phyloP scores from a whole-genome alignment of 2,797 vertebrate genomes.

The Coendou prehensilis region DNA sequence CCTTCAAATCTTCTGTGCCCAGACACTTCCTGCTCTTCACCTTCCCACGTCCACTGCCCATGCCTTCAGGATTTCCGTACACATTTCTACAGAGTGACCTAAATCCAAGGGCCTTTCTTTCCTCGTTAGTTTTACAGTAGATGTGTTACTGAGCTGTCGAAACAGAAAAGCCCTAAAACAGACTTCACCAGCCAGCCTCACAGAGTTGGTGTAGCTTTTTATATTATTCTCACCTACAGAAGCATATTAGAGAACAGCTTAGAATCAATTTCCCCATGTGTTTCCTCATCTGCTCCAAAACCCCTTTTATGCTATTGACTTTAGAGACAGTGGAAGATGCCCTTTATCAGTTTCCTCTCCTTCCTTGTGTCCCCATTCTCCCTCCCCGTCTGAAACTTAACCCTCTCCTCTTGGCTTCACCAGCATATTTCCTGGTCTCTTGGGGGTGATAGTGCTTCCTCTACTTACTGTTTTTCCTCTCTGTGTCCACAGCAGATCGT shows the following conservation, averaged over 20 bases:
- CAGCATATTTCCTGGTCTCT: neutral
- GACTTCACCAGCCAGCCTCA: neutral
- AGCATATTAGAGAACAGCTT: constrained; percentile 21
- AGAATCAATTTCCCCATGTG: neutral
- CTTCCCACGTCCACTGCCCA: neutral
- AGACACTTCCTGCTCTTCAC: constrained; percentile 1
- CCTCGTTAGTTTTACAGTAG: neutral
- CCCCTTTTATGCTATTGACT: constrained; percentile 66
- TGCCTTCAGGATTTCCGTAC: neutral
- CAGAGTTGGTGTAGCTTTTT: neutral
- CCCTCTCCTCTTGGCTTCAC: neutral
- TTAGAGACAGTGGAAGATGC: constrained; percentile 21
- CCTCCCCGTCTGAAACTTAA: neutral
- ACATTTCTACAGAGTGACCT: neutral
- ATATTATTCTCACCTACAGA: constrained; percentile 4
- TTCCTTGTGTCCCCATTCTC: neutral
- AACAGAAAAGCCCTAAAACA: constrained; percentile 1
- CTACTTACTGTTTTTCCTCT: neutral
- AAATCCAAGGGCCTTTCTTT: neutral
- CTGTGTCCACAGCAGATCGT: neutral
- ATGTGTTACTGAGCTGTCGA: neutral
- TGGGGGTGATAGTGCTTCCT: neutral
- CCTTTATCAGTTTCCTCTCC: constrained; percentile 48
- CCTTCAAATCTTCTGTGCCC: neutral
- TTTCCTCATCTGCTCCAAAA: constrained; percentile 55